These are phyloP conservation scores for Valencia hispanica DNA, from an alignment of 2,797 vertebrate species.

Conservation along the genomic window DNA sequence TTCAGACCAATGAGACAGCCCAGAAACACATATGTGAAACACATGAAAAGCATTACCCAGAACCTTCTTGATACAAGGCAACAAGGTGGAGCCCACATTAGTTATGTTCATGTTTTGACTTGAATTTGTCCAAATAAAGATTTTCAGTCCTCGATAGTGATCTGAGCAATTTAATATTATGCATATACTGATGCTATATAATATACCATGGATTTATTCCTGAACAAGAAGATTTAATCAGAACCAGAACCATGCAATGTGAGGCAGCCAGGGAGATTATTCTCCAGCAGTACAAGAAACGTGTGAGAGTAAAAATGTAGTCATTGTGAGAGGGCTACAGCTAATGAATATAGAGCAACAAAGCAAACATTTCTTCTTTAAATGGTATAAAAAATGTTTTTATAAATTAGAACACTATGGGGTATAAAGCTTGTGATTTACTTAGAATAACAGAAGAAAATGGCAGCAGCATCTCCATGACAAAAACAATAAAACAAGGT, in stretches of 20 bases:
- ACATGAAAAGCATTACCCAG: not conserved
- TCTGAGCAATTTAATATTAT: not conserved
- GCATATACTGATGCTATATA: accelerated
- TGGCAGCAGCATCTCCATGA: no score
- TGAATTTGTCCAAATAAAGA: no score
- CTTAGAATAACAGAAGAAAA: not conserved
- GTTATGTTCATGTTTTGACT: not conserved
- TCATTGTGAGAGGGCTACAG: not conserved
- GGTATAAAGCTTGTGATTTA: not conserved
- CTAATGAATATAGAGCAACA: not conserved
- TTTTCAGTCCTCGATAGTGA: not conserved
- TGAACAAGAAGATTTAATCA: no score
- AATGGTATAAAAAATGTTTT: not conserved
- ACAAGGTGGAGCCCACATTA: not conserved
- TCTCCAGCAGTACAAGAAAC: no score
- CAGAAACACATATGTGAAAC: not conserved
- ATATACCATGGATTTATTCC: no score
- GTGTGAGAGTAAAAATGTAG: not conserved
- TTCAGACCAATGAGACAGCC: not conserved
- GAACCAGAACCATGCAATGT: no score
- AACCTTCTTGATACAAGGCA: not conserved
- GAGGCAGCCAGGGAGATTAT: no score
- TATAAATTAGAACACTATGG: not conserved
- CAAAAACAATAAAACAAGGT: no score
- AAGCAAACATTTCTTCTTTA: not conserved